Conservation (phyloP, 2,797 vertebrate species). For the Nyctalus aviator region DNA sequence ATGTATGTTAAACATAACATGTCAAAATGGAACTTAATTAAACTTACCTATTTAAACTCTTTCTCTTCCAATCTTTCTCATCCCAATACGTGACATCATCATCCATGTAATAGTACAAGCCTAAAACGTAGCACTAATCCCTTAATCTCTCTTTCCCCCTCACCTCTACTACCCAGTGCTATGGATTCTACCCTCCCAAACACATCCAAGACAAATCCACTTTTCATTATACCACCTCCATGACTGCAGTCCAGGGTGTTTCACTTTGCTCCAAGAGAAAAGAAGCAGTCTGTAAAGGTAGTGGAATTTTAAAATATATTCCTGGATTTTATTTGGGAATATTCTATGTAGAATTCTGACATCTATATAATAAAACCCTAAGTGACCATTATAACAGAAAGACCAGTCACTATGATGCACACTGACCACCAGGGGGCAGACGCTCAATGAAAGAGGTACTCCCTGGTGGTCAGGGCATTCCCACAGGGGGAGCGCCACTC, state of each 20-base stretch:
- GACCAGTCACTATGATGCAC: no score
- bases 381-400: no score
- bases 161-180: not conserved
- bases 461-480: no score
- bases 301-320: not conserved
- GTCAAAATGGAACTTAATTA: not conserved
- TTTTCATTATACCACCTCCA: not conserved
- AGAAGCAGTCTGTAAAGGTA: not conserved
- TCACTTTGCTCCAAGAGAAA: not conserved
- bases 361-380: not conserved
- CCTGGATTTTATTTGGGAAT: not conserved
- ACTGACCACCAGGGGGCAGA: no score
- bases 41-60: not conserved
- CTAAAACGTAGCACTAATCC: not conserved
- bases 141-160: not conserved
- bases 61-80: not conserved
- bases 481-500: no score
- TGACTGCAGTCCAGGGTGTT: not conserved
- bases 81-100: not conserved
- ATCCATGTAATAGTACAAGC: not conserved
- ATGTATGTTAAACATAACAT: not conserved
- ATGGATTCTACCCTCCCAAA: not conserved
- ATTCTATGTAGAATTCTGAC: slow-evolving; percentile 1
- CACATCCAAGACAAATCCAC: not conserved
- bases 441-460: no score